Base-by-base conservation (phyloP, 2,797 vertebrate genomes). In the Bovichtus diacanthus region DNA sequence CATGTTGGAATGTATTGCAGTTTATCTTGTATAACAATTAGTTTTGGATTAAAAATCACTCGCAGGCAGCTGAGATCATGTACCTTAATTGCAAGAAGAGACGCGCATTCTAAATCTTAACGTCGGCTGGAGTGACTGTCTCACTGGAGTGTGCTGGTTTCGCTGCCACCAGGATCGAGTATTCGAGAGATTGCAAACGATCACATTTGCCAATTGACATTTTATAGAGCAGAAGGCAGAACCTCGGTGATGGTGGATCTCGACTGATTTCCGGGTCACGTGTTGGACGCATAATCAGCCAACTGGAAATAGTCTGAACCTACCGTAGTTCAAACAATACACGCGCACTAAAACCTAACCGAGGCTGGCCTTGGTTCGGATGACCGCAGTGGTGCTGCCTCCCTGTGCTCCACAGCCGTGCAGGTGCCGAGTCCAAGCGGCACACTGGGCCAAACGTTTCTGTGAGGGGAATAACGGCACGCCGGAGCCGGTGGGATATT, bases 21-120 rank as follows among this genome's bases (percentile, higher is more conserved):
- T 51, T 56, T 3, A 0, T 94, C 97, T 97, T 95, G 99, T n/a
- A 5, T 41, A 15, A 41, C 13, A 13, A 19, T n/a, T 9, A 55
- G 47, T 49, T 49, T 2, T 9, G 16, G 6, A 38, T 2, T n/a
- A 38, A 11, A 15, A 6, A 7, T 29, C 16, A 12, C 16, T 36
- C 23, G 2, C 18, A 7, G 8, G 31, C 31, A 34, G 31, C 31
- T 9, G 31, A 34, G 31, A 31, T 31, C 8, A 36, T 29, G 58
- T 70, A 71, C 56, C 62, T 6, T 70, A 68, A 55, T 36, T 10
- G 13, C 15, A 2, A 3, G 5, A 44, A 9, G 31, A 81, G 43
- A 50, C 6, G 68, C 62, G 63, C 79, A 66, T 3, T 6, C 31
- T 2, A 1, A 3, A 59, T 31, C 0, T 29, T n/a, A 3, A 0